Base-by-base conservation (phyloP, 2,113 vertebrate species). In the Vulpes vulpes region DNA sequence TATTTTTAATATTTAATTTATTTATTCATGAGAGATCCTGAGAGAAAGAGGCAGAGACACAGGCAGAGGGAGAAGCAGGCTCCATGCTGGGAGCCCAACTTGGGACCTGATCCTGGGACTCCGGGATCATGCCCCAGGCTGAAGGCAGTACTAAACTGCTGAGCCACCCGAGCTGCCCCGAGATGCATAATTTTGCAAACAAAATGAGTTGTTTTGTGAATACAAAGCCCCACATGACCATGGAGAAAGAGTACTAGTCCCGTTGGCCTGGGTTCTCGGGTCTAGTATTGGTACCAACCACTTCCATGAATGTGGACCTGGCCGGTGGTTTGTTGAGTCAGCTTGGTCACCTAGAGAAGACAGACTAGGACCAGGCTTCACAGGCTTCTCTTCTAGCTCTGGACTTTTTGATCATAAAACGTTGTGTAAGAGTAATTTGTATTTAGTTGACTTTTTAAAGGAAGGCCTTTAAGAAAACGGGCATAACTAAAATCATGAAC, bases 201-300 rank as follows among this genome's bases (percentile, higher is more conserved):
- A 73, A 91, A 79, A 82, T 83, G 71, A 89, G 57, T 60, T 88
- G 55, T 93, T 96, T 27, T 76, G 5, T 91, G 60, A 95, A 4
- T 51, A 22, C 23, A 49, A 93, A 91, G 38, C 55, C 60, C 49
- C 23, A 88, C 32, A 57, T 62, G 59, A 12, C 69, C 69, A 14
- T 59, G 17, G 25, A 79, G 32, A 82, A 92, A n/a, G 53, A 84
- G 1, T 32, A 25, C 11, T 71, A 43, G 62, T 65, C 65, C 57
- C 3, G 6, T 49, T 25, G 27, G 22, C 38, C 60, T 73, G 38
- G 55, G 14, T 92, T 93, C 25, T 91, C 35, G 53, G 62, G 53
- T 89, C 27, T 91, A 8, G 27, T 2, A 10, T 32, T 87, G 64
- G 11, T 87, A 11, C 38, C 83, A 49, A 86, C 32, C 30, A n/a